Evolutionary conservation across 2,888 invertebrate genomes (phyloP), one percentile per base, ranked within the genome.

Genomic region (Autographa gamma): DNA sequence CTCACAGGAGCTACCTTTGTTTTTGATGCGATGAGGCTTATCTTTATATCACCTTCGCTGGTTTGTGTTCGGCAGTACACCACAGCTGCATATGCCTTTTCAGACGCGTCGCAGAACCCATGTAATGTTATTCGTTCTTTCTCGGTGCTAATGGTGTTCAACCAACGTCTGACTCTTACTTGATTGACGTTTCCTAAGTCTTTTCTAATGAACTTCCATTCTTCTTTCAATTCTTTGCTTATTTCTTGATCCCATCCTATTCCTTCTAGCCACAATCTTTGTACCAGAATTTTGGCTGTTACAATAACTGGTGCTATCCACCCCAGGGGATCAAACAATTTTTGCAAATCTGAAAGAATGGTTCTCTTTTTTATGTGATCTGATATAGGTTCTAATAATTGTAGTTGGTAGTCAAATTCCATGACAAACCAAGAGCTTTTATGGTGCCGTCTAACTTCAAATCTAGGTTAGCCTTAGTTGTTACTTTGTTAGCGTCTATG

Each of bases 1-100:
- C 77, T 82, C 2, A 85, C 60, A n/a, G 85, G 84, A n/a, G 85
- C 85, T 54, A 84, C 82, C 61, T 71, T 75, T 9, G 84, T 83
- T 75, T 69, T 80, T n/a, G 82, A 66, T 13, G 84, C 80, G 5
- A 84, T 59, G 0, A 85, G 43, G 8, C 25, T 25, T 25, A 25
- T 25, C 25, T 25, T 25, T 61, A 19, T 2, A 68, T 79, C 69
- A 18, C 77, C 63, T 4, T 61, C 48, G 18, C 75, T 76, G 59
- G 70, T 11, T 14, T 43, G 19, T n/a, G 41, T 67, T 60, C 81
- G 66, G 3, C 63, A 60, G 60, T 83, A 85, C 0, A 76, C 81
- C 9, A 79, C 82, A 9, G 81, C 82, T 11, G 79, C 74, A 60
- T 82, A 84, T 3, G 82, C 83, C 8, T 38, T 63, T 2, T 19